Base-by-base conservation (phyloP, 2,113 vertebrate genomes). In the Chionomys nivalis region DNA sequence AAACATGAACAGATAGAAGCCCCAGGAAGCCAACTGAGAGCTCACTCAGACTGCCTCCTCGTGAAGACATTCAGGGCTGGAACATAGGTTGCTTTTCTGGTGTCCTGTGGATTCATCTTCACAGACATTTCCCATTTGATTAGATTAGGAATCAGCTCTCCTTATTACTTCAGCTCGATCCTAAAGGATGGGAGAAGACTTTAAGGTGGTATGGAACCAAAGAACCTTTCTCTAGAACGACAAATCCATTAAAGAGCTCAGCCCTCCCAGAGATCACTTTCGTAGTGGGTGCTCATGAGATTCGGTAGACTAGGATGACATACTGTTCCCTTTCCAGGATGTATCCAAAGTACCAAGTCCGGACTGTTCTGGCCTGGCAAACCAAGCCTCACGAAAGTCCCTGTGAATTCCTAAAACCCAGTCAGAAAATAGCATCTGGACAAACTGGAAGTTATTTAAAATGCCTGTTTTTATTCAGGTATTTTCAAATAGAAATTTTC, bases 371-470 rank as follows among this genome's bases (percentile, higher is more conserved):
- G 7, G 47, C 26, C n/a, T 92, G 76, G 42, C 26, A 52, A n/a
- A 70, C 23, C 81, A 66, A 92, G 82, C 44, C 23, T 42, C 47
- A 19, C 6, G 39, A 61, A 88, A 94, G n/a, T 88, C 78, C 81
- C 21, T 78, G 31, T 23, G 52, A 82, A 77, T 90, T 85, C 70
- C 65, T 95, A 76, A 89, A 87, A 82, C 55, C 87, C 14, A 94
- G 33, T 75, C 44, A 65, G 65, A 89, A 82, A 68, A 10, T 93
- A 11, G 9, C 66, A 33, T 86, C 10, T 91, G 52, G 66, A 11
- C 21, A 77, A 96, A 97, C 86, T 42, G 5, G 76, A 89, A 94
- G 10, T 75, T 23, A 94, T 90, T 93, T 90, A 90, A 96, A 96
- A 39, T 47, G 81, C 23, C 88, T 92, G 17, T 65, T 85, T 89